Evolutionary conservation across 2,797 vertebrate genomes (phyloP), one percentile per base, ranked within the genome.

Genomic region (Otolemur crassicaudatus): DNA sequence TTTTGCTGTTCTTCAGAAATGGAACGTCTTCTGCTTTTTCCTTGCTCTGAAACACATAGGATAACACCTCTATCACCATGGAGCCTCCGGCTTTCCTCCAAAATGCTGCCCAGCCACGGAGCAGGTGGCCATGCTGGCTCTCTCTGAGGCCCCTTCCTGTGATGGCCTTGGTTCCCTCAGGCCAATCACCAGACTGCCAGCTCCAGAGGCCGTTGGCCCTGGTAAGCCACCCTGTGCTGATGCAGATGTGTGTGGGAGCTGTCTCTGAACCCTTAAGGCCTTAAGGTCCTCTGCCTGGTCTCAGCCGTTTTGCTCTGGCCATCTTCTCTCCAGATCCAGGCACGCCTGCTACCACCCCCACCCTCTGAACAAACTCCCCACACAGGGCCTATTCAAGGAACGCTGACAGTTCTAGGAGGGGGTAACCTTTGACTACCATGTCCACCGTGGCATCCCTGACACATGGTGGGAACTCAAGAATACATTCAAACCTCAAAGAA

Each of bases 401-500:
- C 65, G 77, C 60, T 82, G 92, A 79, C 69, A 91, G 58, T 31
- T 49, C 37, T 56, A 82, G 61, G 25, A 85, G 5, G 25, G 11
- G 12, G 49, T 20, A 6, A 53, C 49, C 43, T 25, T 19, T 61
- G 72, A 58, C 10, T 11, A 6, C 53, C 8, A 23, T 27, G n/a
- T 83, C 69, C 13, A 40, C 37, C 1, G 11, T 9, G 31, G 49
- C 58, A 31, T 56, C 34, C 27, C 69, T 31, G 20, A 49, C 67
- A 89, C 20, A 34, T 2, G 25, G n/a, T 29, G 91, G 89, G 63
- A 34, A 46, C 58, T 92, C 9, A 5, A 5, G 53, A n/a, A 82
- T 82, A 72, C 29, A 90, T 7, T n/a, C 53, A 73, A 90, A 80
- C 37, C 83, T 95, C 46, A n/a, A 40, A 83, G 85, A 92, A 34